These are phyloP conservation scores for Hippopotamus amphibius DNA, from an alignment of 2,113 vertebrate genomes.

Conservation along the genomic window DNA sequence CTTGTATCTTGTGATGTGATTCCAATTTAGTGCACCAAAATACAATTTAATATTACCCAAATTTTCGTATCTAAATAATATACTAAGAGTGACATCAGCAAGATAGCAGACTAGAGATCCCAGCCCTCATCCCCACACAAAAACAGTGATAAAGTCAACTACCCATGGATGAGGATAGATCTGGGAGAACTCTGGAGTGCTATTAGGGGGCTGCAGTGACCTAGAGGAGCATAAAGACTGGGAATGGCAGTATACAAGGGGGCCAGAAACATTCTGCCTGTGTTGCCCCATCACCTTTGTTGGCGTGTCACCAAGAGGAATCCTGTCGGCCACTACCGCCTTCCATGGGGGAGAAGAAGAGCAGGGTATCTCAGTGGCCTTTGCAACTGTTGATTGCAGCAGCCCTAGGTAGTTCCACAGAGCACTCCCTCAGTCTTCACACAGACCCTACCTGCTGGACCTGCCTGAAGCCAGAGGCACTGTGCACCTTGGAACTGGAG, in stretches of 20 bases:
- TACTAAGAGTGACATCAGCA: neutral
- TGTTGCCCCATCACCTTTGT: too few relatives aligned
- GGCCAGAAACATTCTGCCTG: neutral
- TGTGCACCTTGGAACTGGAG: neutral
- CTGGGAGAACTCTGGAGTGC: neutral
- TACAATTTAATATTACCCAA: neutral
- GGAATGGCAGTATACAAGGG: neutral
- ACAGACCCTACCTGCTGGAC: neutral
- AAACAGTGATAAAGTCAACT: neutral
- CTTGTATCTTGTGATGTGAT: neutral
- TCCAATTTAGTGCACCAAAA: conserved; percentile 10
- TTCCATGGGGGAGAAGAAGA: neutral
- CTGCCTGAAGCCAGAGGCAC: neutral
- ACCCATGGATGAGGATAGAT: neutral
- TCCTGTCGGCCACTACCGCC: neutral
- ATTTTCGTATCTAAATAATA: conserved; percentile 43
- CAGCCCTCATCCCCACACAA: neutral
- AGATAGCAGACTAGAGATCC: neutral
- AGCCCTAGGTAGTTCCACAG: neutral
- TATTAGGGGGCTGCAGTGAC: neutral
- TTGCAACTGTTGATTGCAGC: neutral
- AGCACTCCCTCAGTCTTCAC: neutral
- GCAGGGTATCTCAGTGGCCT: neutral
- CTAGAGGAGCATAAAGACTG: neutral
- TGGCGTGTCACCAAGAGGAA: neutral